Evolutionary conservation across 2,797 vertebrate species (phyloP).

Genomic region (Danio choprae): DNA sequence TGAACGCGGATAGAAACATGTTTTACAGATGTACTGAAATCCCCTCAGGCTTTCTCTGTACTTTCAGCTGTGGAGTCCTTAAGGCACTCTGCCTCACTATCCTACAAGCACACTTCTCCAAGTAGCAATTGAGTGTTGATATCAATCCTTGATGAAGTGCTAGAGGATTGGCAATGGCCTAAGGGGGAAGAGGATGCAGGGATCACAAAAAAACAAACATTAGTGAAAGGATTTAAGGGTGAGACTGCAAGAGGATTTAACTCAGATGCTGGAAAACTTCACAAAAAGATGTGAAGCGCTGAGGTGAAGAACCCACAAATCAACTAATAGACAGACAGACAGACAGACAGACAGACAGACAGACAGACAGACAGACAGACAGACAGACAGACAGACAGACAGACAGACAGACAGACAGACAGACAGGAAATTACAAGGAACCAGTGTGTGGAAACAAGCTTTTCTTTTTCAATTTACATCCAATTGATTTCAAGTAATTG

Average conservation of each 20-base stretch:
- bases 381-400: too few relatives aligned
- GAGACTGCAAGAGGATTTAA: slow-evolving; percentile 69
- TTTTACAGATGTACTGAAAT: slow-evolving; percentile 51
- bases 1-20: slow-evolving; percentile 50
- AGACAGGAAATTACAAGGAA: slow-evolving; percentile 40
- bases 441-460: slow-evolving; percentile 41
- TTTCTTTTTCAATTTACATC: slow-evolving; percentile 46
- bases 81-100: slow-evolving; percentile 48
- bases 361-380: slow-evolving; percentile 32
- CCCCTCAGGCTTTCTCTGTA: slow-evolving; percentile 44
- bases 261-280: slow-evolving; percentile 37
- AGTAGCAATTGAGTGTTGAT: slow-evolving; percentile 52
- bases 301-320: slow-evolving; percentile 27
- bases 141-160: slow-evolving; percentile 55
- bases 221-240: slow-evolving; percentile 70
- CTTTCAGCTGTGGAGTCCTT: slow-evolving; percentile 51
- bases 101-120: slow-evolving; percentile 41
- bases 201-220: slow-evolving; percentile 85
- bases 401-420: slow-evolving; percentile 21
- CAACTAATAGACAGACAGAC: slow-evolving; percentile 22
- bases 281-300: slow-evolving; percentile 25
- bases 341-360: slow-evolving; percentile 29
- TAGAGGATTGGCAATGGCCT: slow-evolving; percentile 39
- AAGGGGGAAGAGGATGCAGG: slow-evolving; percentile 65
- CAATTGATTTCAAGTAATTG: slow-evolving; percentile 50